Percentiles rank a stretch among this genome's conserved stretches.
Evolutionary conservation across 2,888 invertebrate genomes (phyloP).

Genomic region (Conops quadrifasciatus): DNA sequence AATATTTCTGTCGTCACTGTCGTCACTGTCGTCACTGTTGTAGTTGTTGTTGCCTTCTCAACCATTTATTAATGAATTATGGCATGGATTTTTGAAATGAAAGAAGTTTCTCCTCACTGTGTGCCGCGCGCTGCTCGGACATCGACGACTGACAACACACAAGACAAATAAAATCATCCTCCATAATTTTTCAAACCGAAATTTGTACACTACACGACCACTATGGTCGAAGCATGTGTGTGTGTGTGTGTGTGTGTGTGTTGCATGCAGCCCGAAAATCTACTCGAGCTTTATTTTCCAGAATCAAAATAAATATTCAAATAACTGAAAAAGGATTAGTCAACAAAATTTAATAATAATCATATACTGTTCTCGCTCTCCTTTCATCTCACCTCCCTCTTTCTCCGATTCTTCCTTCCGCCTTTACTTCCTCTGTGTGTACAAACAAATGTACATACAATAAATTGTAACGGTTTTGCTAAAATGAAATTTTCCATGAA

Average conservation of each 20-base stretch:
- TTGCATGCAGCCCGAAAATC: no score
- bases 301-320: no score
- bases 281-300: no score
- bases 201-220: not conserved
- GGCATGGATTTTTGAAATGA: not conserved
- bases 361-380: not conserved
- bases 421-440: not conserved
- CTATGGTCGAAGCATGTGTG: not conserved
- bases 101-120: constrained; percentile 4
- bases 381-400: not conserved
- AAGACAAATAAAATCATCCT: not conserved
- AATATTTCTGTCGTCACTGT: not conserved
- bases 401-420: no score
- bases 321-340: not conserved
- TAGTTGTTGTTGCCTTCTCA: constrained; percentile 6
- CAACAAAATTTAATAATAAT: not conserved
- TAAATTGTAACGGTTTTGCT: no score
- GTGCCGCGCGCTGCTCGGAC: no score
- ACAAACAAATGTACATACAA: no score
- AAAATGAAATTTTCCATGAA: no score
- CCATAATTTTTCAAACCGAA: not conserved
- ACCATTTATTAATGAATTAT: not conserved
- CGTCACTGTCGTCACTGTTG: not conserved
- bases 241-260: not conserved
- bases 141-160: no score